Conservation (phyloP, 2,113 vertebrate species). For the Tautogolabrus adspersus region DNA sequence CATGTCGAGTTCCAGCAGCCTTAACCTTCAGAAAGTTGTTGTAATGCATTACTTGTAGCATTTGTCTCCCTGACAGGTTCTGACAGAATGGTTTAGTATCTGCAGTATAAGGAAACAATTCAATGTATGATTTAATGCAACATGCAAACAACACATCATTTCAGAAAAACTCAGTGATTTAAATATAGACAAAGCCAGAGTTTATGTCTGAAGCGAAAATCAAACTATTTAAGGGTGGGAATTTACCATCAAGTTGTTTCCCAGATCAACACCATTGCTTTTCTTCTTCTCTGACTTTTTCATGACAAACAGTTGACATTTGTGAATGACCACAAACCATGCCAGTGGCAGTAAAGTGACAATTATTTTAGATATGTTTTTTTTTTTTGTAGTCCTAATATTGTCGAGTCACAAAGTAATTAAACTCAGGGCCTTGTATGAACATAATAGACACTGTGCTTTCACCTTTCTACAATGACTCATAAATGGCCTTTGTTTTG, state of each 20-base stretch:
- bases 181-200: background rate
- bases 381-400: too few species aligned
- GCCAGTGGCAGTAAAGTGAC: fast-evolving
- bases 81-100: too few species aligned
- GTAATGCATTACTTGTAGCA: too few species aligned
- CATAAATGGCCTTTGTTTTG: constrained; percentile 33
- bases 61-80: too few species aligned
- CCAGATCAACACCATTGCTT: background rate
- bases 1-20: too few species aligned
- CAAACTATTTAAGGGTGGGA: constrained; percentile 1
- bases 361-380: background rate
- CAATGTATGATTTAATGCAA: too few species aligned
- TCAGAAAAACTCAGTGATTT: background rate
- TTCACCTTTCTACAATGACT: constrained; percentile 10
- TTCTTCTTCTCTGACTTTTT: background rate
- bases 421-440: background rate
- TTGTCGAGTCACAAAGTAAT: too few species aligned
- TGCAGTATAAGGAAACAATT: too few species aligned
- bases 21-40: too few species aligned
- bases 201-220: background rate
- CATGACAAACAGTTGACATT: constrained; percentile 2
- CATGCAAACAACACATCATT: constrained; percentile 2
- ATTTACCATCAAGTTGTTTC: constrained; percentile 25
- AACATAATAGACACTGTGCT: constrained; percentile 18
- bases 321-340: background rate